These are phyloP conservation scores for Myiozetetes cayanensis DNA, from an alignment of 2,113 vertebrate species.

Conservation along the genomic window DNA sequence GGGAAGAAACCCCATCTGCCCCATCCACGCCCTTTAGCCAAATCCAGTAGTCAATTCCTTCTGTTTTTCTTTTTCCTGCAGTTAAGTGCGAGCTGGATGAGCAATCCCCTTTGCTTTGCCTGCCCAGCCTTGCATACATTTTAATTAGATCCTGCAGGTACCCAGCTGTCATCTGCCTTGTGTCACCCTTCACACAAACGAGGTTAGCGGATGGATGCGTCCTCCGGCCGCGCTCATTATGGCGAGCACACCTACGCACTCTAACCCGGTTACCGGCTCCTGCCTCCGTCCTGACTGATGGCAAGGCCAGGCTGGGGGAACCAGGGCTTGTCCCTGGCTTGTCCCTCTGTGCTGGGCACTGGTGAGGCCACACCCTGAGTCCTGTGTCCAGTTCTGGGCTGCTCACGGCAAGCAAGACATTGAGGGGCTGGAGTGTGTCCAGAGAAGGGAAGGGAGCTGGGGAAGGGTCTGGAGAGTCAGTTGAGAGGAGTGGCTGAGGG, in stretches of 20 bases:
- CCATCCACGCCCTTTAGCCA: neutral
- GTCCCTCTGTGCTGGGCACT: neutral
- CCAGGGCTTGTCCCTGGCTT: neutral
- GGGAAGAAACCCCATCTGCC: fast-evolving
- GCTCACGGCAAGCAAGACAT: neutral
- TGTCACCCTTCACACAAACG: constrained; percentile 57
- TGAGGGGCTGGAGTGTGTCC: neutral
- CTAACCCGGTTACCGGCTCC: neutral
- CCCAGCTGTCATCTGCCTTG: constrained; percentile 55
- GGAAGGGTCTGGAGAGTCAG: neutral
- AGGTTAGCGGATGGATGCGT: constrained; percentile 34
- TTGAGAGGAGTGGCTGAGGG: neutral
- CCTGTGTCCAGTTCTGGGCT: neutral
- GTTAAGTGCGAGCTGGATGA: neutral
- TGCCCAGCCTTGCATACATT: neutral
- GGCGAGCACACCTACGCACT: neutral
- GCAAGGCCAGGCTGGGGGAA: neutral
- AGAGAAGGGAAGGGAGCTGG: fast-evolving
- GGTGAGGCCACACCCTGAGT: neutral
- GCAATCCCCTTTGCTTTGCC: constrained; percentile 7
- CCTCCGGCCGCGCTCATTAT: constrained; percentile 3
- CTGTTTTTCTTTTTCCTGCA: neutral
- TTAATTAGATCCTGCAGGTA: constrained; percentile 66
- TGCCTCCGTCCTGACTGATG: neutral
- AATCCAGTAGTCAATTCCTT: neutral